These are phyloP conservation scores for Lithodes maja DNA, from an alignment of 2,888 invertebrate genomes.

Conservation along the genomic window DNA sequence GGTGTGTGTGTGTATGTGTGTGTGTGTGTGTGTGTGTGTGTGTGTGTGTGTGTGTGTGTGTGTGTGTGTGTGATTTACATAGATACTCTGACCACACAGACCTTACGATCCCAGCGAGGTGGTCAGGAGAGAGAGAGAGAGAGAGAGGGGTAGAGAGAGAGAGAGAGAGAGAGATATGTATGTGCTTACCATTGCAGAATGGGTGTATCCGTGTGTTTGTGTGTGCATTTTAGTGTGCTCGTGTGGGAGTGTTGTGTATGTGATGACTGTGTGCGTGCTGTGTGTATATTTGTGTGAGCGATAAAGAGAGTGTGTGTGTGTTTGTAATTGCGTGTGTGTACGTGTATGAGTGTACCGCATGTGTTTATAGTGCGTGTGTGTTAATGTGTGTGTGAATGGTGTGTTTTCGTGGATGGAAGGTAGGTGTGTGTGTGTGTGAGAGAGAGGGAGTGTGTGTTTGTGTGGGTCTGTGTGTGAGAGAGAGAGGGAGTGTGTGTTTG, in stretches of 20 bases:
- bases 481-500: no score
- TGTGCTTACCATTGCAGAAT: background rate
- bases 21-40: conserved; percentile 13
- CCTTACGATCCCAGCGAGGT: no score
- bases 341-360: background rate
- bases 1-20: background rate
- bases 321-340: background rate
- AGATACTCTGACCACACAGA: no score
- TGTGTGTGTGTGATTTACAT: conserved; percentile 9
- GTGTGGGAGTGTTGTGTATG: no score
- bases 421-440: background rate
- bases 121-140: background rate
- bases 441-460: background rate
- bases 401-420: background rate
- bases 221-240: background rate
- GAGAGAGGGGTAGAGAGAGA: background rate
- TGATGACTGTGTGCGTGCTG: no score
- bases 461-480: no score
- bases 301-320: no score
- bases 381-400: background rate
- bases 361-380: background rate
- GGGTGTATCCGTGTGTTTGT: background rate
- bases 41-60: conserved; percentile 24
- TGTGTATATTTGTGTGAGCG: no score
- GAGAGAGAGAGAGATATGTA: background rate